Base-by-base conservation (phyloP, 2,888 invertebrate genomes). In the Polia nebulosa region DNA sequence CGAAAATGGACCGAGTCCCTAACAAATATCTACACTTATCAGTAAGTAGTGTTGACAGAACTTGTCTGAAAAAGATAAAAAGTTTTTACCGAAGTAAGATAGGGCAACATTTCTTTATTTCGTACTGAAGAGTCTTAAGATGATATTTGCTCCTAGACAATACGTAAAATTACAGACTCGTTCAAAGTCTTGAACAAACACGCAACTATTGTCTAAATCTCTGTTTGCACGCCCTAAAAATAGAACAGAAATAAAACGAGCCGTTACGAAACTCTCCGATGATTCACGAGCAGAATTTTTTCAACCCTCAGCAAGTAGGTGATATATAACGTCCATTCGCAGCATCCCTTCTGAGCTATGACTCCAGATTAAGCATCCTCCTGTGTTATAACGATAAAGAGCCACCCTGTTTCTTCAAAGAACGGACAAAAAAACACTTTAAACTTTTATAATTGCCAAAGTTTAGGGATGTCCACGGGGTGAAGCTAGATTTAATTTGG, bases 381-480 rank as follows among this genome's bases (percentile, higher is more conserved):
- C 74, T 75, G 78, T 73, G 62, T 67, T 68, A 75, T 72, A 76
- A 79, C 65, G 78, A 76, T 74, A 82, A 81, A 81, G 68, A 81
- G 68, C 60, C 76, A 22, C 79, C 76, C 81, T 87, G 84, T 86
- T 86, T 85, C 77, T 72, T 76, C 69, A 80, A 82, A 78, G 82
- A 82, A 87, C 79, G 74, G 74, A 80, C 83, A 81, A 88, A 88
- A 89, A 89, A 89, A 88, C 85, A 88, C 85, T 88, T 88, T 81
- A 82, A 90, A 90, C 91, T 91, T 91, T 89, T 87, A 86, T 90
- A 90, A 90, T 90, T 89, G 85, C 82, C 71, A 73, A 90, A 90
- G 87, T 90, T 91, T 73, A 60, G 80, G 79, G 81, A 80, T 81
- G 78, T 76, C 75, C 67, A 80, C 82, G 61, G 83, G 79, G 74